These are phyloP conservation scores for Paramisgurnus dabryanus DNA, from an alignment of 2,113 vertebrate genomes.

Conservation along the genomic window DNA sequence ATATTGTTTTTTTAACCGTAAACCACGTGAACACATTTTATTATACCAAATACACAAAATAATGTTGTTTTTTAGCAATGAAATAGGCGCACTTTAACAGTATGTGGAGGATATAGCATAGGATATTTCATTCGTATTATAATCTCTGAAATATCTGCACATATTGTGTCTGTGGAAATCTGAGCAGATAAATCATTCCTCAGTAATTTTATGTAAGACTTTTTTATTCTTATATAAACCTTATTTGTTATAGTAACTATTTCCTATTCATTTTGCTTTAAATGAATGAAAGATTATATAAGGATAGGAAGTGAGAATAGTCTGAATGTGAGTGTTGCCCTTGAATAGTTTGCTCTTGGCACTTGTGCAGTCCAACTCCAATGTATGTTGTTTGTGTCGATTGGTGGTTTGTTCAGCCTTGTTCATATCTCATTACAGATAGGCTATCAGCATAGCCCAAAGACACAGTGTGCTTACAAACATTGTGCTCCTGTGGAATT, in stretches of 20 bases:
- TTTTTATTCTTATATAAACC: too few species aligned
- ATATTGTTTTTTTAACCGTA: too few species aligned
- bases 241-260: not conserved
- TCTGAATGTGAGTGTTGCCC: not conserved
- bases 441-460: conserved; percentile 11
- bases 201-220: too few species aligned
- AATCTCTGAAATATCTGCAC: too few species aligned
- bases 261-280: not conserved
- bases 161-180: too few species aligned
- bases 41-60: too few species aligned
- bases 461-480: conserved; percentile 15
- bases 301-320: not conserved
- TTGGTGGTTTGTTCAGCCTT: conserved; percentile 28
- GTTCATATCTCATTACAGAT: conserved; percentile 41
- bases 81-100: too few species aligned
- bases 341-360: conserved; percentile 3
- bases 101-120: too few species aligned
- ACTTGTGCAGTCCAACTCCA: not conserved
- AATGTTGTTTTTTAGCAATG: too few species aligned
- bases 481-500: conserved; percentile 33
- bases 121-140: too few species aligned
- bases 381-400: conserved; percentile 25
- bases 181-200: too few species aligned
- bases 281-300: not conserved
- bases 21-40: too few species aligned